Conservation (phyloP, 2,888 invertebrate species). For the Oscheius sp. region DNA sequence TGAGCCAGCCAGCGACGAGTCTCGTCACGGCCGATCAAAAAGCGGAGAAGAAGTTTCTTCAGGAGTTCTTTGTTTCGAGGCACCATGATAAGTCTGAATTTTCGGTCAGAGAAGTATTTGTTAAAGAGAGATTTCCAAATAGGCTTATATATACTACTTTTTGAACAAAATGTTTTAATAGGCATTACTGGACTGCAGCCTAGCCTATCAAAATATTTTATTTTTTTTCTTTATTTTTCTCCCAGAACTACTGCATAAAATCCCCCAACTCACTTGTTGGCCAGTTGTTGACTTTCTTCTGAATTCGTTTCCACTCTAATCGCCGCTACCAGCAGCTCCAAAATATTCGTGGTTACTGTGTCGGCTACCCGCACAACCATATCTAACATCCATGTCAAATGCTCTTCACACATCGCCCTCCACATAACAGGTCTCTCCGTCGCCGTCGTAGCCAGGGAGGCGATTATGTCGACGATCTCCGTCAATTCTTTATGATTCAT, state of each 20-base stretch:
- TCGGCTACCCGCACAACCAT: conserved; percentile 41
- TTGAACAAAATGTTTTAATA: too few species aligned
- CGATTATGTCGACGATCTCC: conserved; percentile 49
- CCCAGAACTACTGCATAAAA: neutral
- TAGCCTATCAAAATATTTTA: too few species aligned
- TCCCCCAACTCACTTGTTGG: conserved; percentile 28
- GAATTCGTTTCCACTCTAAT: conserved; percentile 31
- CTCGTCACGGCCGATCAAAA: conserved; percentile 47
- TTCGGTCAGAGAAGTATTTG: too few species aligned
- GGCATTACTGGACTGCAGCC: too few species aligned
- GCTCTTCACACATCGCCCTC: conserved; percentile 39
- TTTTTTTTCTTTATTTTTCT: too few species aligned
- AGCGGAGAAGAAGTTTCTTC: conserved; percentile 44
- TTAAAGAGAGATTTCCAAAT: too few species aligned
- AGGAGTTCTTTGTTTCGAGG: conserved; percentile 33
- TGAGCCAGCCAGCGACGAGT: conserved; percentile 49
- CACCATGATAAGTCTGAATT: conserved; percentile 32
- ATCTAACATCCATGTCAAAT: conserved; percentile 43
- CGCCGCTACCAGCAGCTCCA: conserved; percentile 48
- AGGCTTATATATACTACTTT: too few species aligned
- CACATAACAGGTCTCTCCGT: conserved; percentile 37
- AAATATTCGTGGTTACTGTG: conserved; percentile 37
- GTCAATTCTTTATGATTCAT: conserved; percentile 49
- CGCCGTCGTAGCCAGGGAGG: conserved; percentile 34
- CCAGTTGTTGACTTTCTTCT: conserved; percentile 33